phyloP scores from a whole-genome alignment of 2,797 vertebrate species.

The Sebastes cheni region DNA sequence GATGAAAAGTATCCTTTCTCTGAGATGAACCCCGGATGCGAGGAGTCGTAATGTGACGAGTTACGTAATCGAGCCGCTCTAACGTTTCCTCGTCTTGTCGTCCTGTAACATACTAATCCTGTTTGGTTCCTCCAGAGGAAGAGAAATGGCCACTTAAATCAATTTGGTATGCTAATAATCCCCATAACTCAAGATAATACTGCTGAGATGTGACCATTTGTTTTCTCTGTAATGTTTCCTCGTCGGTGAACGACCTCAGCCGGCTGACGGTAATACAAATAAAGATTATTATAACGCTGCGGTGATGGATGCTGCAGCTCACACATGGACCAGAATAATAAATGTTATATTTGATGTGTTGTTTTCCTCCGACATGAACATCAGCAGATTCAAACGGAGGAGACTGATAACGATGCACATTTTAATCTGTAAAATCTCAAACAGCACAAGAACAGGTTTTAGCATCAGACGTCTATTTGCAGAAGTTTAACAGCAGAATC shows the following conservation, averaged over 20 bases:
- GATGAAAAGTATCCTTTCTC: neutral
- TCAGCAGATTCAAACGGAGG: neutral
- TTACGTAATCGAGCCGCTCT: neutral
- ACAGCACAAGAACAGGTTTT: neutral
- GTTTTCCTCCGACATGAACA: neutral
- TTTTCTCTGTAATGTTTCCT: conserved; percentile 27
- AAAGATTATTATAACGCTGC: neutral
- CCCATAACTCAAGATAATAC: conserved; percentile 41
- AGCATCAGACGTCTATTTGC: conserved; percentile 21
- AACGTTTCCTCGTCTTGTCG: conserved; percentile 33
- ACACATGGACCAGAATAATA: too few species aligned
- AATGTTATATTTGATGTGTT: neutral
- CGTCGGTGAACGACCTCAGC: conserved; percentile 18
- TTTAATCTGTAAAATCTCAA: conserved; percentile 9
- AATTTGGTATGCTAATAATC: conserved; percentile 49
- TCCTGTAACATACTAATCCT: conserved; percentile 41
- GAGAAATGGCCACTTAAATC: conserved; percentile 44
- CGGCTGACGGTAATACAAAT: conserved; percentile 1
- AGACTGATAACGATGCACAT: neutral
- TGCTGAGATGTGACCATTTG: conserved; percentile 29
- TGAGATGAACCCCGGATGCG: neutral
- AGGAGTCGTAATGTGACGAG: conserved; percentile 11
- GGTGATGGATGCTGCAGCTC: conserved; percentile 30
- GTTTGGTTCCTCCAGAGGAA: conserved; percentile 30
- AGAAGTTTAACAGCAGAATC: conserved; percentile 8